Conservation (phyloP, 1,140 invertebrate genomes). For the Agrypnia vestita region DNA sequence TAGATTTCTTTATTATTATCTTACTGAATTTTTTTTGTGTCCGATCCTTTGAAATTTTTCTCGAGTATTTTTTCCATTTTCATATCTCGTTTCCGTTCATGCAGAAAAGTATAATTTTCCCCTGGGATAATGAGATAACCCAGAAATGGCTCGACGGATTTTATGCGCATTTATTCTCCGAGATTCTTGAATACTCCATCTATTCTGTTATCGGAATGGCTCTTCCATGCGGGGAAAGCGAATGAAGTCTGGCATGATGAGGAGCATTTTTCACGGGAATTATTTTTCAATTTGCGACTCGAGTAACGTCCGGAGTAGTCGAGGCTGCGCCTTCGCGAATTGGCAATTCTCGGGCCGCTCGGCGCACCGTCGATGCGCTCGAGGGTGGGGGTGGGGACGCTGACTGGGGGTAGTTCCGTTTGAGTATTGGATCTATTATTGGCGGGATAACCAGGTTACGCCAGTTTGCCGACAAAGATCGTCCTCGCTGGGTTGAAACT, state of each 20-base stretch:
- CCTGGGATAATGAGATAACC: no score
- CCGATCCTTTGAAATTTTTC: no score
- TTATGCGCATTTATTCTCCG: no score
- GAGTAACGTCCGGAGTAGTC: not conserved
- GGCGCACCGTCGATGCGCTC: not conserved
- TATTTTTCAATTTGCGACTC: conserved; percentile 36
- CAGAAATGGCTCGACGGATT: no score
- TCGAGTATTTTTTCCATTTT: no score
- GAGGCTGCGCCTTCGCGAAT: not conserved
- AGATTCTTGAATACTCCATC: no score
- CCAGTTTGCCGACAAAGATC: not conserved
- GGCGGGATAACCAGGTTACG: conserved; percentile 1
- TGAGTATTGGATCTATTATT: not conserved
- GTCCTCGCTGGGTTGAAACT: not conserved
- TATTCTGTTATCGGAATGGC: no score
- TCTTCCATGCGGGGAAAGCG: not conserved
- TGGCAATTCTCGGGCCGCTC: conserved; percentile 16
- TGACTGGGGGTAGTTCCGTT: not conserved
- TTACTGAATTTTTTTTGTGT: no score
- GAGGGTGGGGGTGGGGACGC: not conserved
- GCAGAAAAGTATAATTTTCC: no score
- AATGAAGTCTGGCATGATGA: not conserved
- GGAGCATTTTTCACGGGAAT: conserved; percentile 3
- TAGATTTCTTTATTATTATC: no score
- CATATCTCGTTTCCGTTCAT: no score